Conservation (phyloP, 2,888 invertebrate species). For the Drosophila testacea region DNA sequence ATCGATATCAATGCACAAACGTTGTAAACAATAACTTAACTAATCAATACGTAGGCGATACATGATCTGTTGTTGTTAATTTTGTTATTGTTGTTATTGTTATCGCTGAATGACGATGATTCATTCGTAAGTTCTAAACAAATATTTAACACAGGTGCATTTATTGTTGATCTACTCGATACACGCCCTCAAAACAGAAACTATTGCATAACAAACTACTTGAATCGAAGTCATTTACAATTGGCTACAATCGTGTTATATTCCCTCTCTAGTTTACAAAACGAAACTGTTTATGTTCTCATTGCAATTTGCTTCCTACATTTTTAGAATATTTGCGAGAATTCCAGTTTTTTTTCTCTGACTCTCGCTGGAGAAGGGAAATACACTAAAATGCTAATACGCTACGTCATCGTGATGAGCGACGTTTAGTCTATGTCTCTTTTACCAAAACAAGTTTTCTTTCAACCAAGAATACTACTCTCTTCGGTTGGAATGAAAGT, state of each 20-base stretch:
- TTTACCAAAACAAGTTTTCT: slow-evolving; percentile 15
- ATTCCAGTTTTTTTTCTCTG: neutral
- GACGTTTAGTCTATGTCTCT: no score
- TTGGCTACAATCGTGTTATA: slow-evolving; percentile 14
- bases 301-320: slow-evolving; percentile 16
- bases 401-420: slow-evolving; percentile 3
- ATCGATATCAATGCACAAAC: slow-evolving; percentile 31
- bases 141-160: slow-evolving; percentile 38
- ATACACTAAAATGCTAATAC: slow-evolving; percentile 7
- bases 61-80: slow-evolving; percentile 30
- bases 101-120: slow-evolving; percentile 32
- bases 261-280: neutral
- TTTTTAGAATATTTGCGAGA: neutral
- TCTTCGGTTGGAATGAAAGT: slow-evolving; percentile 1
- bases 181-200: slow-evolving; percentile 30
- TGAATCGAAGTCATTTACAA: slow-evolving; percentile 10
- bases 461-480: neutral
- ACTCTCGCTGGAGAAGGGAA: slow-evolving; percentile 9
- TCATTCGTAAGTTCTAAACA: slow-evolving; percentile 33
- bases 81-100: slow-evolving; percentile 14
- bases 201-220: slow-evolving; percentile 39
- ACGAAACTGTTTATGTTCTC: neutral
- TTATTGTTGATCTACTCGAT: slow-evolving; percentile 26
- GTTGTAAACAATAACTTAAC: slow-evolving; percentile 37
- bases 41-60: slow-evolving; percentile 38